Percentiles rank a stretch among this genome's conserved stretches.
phyloP scores from a whole-genome alignment of 2,888 invertebrate genomes.

The Atethmia centrago region DNA sequence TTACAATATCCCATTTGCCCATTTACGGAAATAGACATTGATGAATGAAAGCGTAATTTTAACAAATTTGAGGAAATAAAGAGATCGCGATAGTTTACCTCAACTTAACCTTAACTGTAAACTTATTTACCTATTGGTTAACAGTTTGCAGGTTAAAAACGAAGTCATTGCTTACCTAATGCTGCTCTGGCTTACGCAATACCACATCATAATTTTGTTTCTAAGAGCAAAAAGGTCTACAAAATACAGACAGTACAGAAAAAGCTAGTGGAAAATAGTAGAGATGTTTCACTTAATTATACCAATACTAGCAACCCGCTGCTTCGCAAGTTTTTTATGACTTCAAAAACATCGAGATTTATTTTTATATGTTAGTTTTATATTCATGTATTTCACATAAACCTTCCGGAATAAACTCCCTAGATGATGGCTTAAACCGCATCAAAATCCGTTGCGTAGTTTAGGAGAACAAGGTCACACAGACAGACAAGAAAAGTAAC shows the following conservation, averaged over 20 bases:
- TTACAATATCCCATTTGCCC: not conserved
- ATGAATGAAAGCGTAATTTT: not conserved
- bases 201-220: not conserved
- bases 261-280: too few species aligned
- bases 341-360: not conserved
- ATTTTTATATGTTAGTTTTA: too few species aligned
- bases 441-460: not conserved
- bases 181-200: not conserved
- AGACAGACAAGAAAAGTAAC: too few species aligned
- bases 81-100: constrained; percentile 6
- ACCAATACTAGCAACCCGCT: not conserved
- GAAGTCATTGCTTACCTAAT: not conserved
- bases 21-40: not conserved
- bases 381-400: not conserved
- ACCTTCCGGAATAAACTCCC: not conserved
- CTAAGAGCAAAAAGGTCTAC: not conserved
- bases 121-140: not conserved
- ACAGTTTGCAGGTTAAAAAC: not conserved
- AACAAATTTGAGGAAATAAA: not conserved
- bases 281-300: too few species aligned
- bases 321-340: not conserved
- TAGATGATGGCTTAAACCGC: not conserved
- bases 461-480: not conserved
- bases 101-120: not conserved
- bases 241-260: not conserved